A percentile compares a stretch with the other conserved stretches of the same genome.
Conservation (phyloP, 1,140 invertebrate species). For the Scaptomyza montana region DNA sequence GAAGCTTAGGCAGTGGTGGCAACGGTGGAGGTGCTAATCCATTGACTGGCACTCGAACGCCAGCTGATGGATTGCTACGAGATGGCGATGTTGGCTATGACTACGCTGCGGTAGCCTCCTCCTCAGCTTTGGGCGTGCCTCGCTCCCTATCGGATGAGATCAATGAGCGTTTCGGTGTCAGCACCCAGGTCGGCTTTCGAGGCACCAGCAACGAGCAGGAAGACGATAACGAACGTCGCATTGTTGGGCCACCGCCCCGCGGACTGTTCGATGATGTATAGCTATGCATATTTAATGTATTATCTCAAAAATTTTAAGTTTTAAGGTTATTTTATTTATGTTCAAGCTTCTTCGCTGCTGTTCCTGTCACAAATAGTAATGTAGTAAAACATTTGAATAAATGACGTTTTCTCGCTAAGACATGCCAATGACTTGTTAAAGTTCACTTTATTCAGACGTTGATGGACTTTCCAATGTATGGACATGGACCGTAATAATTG, state of each 20-base stretch:
- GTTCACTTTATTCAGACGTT: too few species aligned
- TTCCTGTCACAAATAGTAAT: conserved; percentile 58
- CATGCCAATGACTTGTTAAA: too few species aligned
- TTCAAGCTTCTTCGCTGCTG: conserved; percentile 52
- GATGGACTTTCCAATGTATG: too few species aligned
- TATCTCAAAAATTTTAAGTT: conserved; percentile 39
- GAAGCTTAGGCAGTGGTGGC: conserved; percentile 54
- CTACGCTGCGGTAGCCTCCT: conserved; percentile 67
- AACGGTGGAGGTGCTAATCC: neutral
- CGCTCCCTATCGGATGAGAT: conserved; percentile 85
- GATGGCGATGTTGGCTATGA: conserved; percentile 75
- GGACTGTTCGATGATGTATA: conserved; percentile 94
- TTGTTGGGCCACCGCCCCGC: conserved; percentile 88
- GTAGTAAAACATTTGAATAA: conserved; percentile 50
- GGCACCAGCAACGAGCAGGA: conserved; percentile 74
- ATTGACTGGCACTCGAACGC: conserved; percentile 50
- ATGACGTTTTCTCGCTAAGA: conserved; percentile 15
- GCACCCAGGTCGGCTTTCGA: conserved; percentile 84
- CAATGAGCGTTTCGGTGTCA: conserved; percentile 86
- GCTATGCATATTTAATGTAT: conserved; percentile 40
- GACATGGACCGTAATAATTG: too few species aligned
- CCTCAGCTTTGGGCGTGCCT: conserved; percentile 66
- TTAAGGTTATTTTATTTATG: conserved; percentile 49
- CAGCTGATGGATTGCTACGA: conserved; percentile 79
- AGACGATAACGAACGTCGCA: conserved; percentile 81